Conservation (phyloP, 2,113 vertebrate species). For the Nesoenas mayeri region DNA sequence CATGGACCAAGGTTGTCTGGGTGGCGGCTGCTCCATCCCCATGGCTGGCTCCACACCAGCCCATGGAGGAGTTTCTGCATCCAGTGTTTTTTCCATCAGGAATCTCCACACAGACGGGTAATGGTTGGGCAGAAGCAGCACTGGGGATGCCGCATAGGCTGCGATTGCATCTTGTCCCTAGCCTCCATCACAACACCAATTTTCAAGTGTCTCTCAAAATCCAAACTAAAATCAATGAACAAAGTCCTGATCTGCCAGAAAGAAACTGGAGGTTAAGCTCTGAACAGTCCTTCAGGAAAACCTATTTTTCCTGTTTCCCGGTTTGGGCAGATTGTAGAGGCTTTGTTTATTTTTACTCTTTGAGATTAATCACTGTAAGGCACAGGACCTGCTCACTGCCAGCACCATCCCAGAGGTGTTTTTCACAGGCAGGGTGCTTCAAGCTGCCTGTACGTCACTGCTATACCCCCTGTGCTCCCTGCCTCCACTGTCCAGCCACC, state of each 20-base stretch:
- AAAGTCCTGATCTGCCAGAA: neutral
- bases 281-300: neutral
- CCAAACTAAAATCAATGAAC: neutral
- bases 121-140: neutral
- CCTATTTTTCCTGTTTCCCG: neutral
- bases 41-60: neutral
- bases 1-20: rapidly evolving
- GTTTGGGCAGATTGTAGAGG: neutral
- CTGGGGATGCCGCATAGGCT: neutral
- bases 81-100: neutral
- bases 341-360: constrained; percentile 1
- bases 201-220: neutral
- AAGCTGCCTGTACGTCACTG: neutral
- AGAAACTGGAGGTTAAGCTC: neutral
- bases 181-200: rapidly evolving
- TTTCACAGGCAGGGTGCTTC: neutral
- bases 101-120: neutral
- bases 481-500: neutral
- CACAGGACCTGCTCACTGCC: neutral
- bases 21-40: neutral
- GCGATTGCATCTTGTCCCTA: neutral
- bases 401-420: neutral
- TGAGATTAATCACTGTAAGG: neutral
- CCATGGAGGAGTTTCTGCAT: neutral
- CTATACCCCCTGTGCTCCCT: neutral